Base-by-base conservation (phyloP, 2,797 vertebrate genomes). In the Pitangus sulphuratus region DNA sequence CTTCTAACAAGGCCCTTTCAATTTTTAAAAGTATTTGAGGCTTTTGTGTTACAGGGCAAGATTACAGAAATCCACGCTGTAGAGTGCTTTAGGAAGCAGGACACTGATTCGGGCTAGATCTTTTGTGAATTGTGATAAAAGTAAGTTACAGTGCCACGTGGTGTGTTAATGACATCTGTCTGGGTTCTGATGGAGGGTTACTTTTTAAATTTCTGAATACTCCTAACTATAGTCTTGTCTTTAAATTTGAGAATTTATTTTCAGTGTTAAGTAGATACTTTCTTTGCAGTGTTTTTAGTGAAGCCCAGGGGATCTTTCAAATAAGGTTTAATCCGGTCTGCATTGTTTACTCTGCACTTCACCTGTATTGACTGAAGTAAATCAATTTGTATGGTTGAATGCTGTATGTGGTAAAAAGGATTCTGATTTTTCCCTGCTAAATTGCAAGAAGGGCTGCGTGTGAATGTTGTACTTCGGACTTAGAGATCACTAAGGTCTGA, bases 161-260 rank as follows among this genome's bases (percentile, higher is more conserved):
- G 33, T 0, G 0, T 3, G 0, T 79, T 64, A 78, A 40, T 48
- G 66, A n/a, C 8, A 0, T 19, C 3, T 11, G 14, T 56, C 42
- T 33, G 26, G 26, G 19, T 48, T 87, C 44, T 57, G 70, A 16
- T n/a, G 16, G 11, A 78, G 28, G 12, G 11, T 13, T 58, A 15
- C 0, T 24, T 40, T 40, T 77, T 42, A 1, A 2, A 53, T 61
- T 69, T 89, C 21, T 37, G 33, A 58, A 25, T 64, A 20, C 20
- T 72, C 26, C n/a, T n/a, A 42, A 11, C 35, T 40, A 3, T 8
- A 54, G 14, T 42, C 13, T 75, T 1, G 0, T 60, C 30, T 68
- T 76, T 30, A 81, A 42, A 50, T 35, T 18, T 40, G 35, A 53
- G 35, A 40, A 8, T 44, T 60, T 72, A 4, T 68, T 84, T 88